Evolutionary conservation across 2,888 invertebrate genomes (phyloP).

Genomic region (Fissipunctia ypsillon): DNA sequence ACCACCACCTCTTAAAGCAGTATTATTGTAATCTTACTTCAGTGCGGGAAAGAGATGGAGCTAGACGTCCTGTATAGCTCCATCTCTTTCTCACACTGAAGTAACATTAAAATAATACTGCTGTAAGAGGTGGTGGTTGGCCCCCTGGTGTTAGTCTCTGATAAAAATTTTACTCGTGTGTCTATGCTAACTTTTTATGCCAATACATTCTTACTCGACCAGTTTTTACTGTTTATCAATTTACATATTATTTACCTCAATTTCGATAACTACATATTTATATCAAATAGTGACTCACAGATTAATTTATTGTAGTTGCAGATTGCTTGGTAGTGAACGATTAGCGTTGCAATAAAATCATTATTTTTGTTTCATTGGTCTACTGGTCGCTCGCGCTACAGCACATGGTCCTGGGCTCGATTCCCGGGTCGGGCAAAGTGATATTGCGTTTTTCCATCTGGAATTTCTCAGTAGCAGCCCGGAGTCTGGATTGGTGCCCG

Average conservation of each 20-base stretch:
- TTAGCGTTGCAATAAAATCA: neutral
- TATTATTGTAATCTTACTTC: no score
- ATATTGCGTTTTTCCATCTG: neutral
- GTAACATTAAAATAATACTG: no score
- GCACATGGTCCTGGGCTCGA: neutral
- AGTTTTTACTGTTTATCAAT: conserved; percentile 32
- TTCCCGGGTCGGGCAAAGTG: neutral
- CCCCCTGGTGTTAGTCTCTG: conserved; percentile 22
- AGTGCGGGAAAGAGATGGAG: no score
- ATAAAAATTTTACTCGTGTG: conserved; percentile 7
- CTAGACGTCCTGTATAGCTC: no score
- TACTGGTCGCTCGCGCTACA: neutral
- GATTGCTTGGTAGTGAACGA: neutral
- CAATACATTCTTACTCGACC: conserved; percentile 10
- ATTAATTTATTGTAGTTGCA: neutral
- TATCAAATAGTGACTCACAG: conserved; percentile 12
- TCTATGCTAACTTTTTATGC: neutral
- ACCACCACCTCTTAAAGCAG: no score
- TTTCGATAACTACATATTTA: conserved; percentile 26
- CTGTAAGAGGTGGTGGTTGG: no score
- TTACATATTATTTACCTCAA: conserved; percentile 36
- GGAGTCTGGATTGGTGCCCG: neutral
- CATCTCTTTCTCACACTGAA: no score
- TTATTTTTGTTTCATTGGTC: neutral
- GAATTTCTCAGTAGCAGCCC: neutral